Base-by-base conservation (phyloP, 2,797 vertebrate genomes). In the Scolopax rusticola region DNA sequence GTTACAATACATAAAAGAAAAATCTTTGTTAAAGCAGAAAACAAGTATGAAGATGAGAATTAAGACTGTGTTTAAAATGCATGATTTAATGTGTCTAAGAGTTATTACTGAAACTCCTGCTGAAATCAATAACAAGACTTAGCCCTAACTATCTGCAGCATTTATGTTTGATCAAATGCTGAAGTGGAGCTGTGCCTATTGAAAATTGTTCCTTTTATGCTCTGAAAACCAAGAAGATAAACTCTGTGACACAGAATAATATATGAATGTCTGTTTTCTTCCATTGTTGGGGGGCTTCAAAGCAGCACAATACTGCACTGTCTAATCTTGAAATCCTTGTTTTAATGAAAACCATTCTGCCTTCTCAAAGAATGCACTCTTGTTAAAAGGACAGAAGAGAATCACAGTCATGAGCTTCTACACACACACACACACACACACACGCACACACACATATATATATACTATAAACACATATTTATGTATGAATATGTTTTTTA, bases 141-240 rank as follows among this genome's bases (percentile, higher is more conserved):
- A 92, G 48, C 65, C 54, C 24, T 89, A 56, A 67, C 43, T 83
- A 23, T 86, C 61, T 87, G 36, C 28, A 75, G 32, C 14, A 56
- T 87, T 81, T 65, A 28, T 73, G 36, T 84, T 93, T 87, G 92
- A 80, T 96, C 89, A 93, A 71, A 89, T 78, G 71, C 61, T 90
- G 82, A 93, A 96, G 84, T 87, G 69, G 70, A 85, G 45, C n/a
- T 94, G 16, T 89, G 68, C 48, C 6, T 85, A 36, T 47, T 93
- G 41, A 45, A 91, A 80, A 57, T 69, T 81, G 8, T 84, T 91
- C 47, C 41, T 92, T 87, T 95, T 86, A 61, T 94, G 30, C 23
- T 75, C 65, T 65, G 64, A 95, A 95, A 93, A 89, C 36, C 47
- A 75, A 64, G 38, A 82, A 85, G 84, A 96, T 93, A 91, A 80